Base-by-base conservation (phyloP, 2,113 vertebrate species). In the Dasyurus viverrinus region DNA sequence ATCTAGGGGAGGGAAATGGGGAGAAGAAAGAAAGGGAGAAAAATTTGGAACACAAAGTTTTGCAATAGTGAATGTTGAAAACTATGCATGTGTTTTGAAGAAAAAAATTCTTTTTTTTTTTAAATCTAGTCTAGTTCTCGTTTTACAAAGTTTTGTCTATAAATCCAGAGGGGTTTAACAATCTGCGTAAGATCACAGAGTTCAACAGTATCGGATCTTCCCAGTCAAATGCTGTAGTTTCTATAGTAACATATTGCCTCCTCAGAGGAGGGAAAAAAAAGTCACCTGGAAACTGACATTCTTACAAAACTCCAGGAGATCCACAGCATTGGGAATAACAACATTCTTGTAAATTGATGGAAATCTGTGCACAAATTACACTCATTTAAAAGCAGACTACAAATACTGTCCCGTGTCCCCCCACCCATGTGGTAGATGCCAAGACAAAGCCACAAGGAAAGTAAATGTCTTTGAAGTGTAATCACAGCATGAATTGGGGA, bases 401-500 rank as follows among this genome's bases (percentile, higher is more conserved):
- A 96, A 96, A 93, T 92, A 97, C 93, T 60, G 57, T 2, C 57
- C 57, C 2, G 12, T 30, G 27, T 42, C 90, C 16, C 54, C 54
- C 90, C 53, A 94, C 90, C 60, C 27, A 46, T 93, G 91, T 19
- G 92, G n/a, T 89, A 52, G 92, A 95, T 89, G 92, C 3, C 94
- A 92, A 97, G 94, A 97, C 26, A 53, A 91, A 93, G 27, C 54
- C 84, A 96, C 48, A 94, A 93, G 92, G 30, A 92, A 97, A 97
- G 48, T 54, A 91, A 94, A 96, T 93, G 46, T 95, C 48, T 53
- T 89, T 91, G 68, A 96, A 84, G 55, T 57, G 94, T 91, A 92
- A 93, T 95, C 90, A 94, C 94, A 90, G 96, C 96, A 90, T 55
- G 95, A 97, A 91, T 94, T 53, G 96, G 19, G 19, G 89, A 95